A percentile compares a stretch with the other conserved stretches of the same genome.
phyloP scores from a whole-genome alignment of 64 coral and sea anemone genomes.

The Pocillopora damicornis region DNA sequence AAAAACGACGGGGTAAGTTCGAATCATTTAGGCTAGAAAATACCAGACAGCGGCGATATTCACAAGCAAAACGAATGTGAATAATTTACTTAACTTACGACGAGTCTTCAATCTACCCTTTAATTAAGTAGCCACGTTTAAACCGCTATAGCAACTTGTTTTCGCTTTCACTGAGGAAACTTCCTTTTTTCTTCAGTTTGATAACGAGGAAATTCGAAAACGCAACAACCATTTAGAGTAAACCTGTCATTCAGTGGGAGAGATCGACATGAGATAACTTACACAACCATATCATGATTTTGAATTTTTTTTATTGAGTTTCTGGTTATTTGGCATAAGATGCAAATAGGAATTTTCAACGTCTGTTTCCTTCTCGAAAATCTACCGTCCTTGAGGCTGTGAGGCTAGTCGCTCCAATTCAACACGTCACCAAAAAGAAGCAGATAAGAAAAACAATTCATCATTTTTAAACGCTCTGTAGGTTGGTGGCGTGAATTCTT shows the following conservation, averaged over 20 bases:
- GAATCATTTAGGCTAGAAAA: not conserved
- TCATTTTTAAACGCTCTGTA: conserved; percentile 4
- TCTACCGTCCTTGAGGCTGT: not conserved
- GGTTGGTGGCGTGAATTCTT: conserved; percentile 3
- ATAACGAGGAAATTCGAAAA: not conserved
- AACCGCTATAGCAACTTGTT: no score
- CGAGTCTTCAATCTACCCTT: no score
- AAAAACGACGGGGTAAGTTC: not conserved
- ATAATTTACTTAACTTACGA: no score
- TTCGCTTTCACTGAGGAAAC: not conserved
- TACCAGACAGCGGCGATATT: not conserved
- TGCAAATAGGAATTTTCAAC: not conserved
- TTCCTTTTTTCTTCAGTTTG: not conserved
- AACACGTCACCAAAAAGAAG: not conserved
- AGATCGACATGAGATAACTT: not conserved
- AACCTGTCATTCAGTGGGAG: not conserved
- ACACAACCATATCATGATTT: not conserved
- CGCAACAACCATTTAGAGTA: not conserved
- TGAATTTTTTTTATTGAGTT: not conserved
- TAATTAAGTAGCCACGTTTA: no score
- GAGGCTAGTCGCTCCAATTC: not conserved
- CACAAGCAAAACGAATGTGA: not conserved
- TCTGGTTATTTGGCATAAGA: not conserved
- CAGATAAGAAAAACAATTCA: not conserved
- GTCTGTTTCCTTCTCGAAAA: not conserved